Percentiles rank a stretch among this genome's conserved stretches.
Conservation (phyloP, 2,888 invertebrate genomes). For the Morpho deidamia region DNA sequence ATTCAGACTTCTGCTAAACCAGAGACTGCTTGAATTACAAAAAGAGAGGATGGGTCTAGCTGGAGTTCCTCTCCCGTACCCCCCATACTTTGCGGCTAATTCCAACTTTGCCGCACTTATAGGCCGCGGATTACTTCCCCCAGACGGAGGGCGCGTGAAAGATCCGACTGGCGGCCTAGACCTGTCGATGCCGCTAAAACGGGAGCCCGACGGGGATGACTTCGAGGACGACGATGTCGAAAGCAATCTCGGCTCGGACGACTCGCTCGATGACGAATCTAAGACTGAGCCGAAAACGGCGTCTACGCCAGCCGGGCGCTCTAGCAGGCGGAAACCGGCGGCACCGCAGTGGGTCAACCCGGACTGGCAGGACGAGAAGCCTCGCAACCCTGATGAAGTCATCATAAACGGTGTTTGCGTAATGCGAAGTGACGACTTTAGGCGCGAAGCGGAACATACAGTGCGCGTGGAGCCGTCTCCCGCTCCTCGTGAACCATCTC, state of each 20-base stretch:
- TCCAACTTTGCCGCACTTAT: slow-evolving; percentile 87
- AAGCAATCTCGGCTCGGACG: slow-evolving; percentile 86
- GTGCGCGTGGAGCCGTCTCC: slow-evolving; percentile 88
- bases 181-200: slow-evolving; percentile 90
- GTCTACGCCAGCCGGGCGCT: slow-evolving; percentile 63
- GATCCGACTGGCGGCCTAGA: slow-evolving; percentile 92
- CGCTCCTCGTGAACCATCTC: slow-evolving; percentile 74
- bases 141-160: slow-evolving; percentile 77
- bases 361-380: slow-evolving; percentile 88
- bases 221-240: slow-evolving; percentile 89
- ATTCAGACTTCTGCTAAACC: slow-evolving; percentile 92
- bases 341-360: slow-evolving; percentile 99
- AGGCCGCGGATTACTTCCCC: slow-evolving; percentile 81
- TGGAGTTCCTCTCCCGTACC: slow-evolving; percentile 86
- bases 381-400: slow-evolving; percentile 83
- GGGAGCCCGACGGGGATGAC: slow-evolving; percentile 86
- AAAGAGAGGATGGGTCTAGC: slow-evolving; percentile 90
- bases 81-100: slow-evolving; percentile 87
- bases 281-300: slow-evolving; percentile 78
- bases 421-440: slow-evolving; percentile 89
- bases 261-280: slow-evolving; percentile 78
- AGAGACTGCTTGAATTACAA: slow-evolving; percentile 91
- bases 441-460: slow-evolving; percentile 82
- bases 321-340: slow-evolving; percentile 92
- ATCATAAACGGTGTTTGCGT: slow-evolving; percentile 97